phyloP scores from a whole-genome alignment of 2,888 invertebrate genomes.

The Augiades crinisus region DNA sequence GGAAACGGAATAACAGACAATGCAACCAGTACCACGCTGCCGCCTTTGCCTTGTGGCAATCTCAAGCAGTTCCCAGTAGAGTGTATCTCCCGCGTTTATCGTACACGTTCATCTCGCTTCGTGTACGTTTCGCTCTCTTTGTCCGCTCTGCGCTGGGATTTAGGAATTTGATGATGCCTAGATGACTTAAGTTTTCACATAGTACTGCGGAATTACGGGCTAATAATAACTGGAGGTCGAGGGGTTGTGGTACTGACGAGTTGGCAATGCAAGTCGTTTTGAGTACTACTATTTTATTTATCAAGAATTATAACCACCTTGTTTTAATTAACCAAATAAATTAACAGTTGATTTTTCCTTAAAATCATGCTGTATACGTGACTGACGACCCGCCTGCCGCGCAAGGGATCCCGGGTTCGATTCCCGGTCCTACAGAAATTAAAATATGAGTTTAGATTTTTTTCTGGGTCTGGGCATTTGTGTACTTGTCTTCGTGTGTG shows the following conservation, averaged over 20 bases:
- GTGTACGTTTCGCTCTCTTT: slow-evolving; percentile 48
- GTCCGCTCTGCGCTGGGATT: slow-evolving; percentile 44
- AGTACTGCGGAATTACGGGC: slow-evolving; percentile 29
- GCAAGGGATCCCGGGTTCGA: too few species aligned
- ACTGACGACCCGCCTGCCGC: too few species aligned
- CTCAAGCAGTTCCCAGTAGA: slow-evolving; percentile 63
- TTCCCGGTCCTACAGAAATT: too few species aligned
- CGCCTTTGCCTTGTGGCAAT: background rate
- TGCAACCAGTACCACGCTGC: background rate
- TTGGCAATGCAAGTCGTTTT: background rate
- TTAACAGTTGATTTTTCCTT: too few species aligned
- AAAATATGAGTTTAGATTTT: too few species aligned
- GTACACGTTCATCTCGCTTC: slow-evolving; percentile 72
- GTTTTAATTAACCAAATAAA: too few species aligned
- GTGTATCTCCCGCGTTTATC: slow-evolving; percentile 63
- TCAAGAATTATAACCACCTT: too few species aligned
- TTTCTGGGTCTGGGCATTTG: too few species aligned
- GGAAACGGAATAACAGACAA: background rate
- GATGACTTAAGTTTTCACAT: slow-evolving; percentile 38
- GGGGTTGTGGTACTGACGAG: slow-evolving; percentile 6
- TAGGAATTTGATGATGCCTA: slow-evolving; percentile 45
- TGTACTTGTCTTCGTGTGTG: too few species aligned
- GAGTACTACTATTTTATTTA: too few species aligned
- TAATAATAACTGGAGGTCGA: slow-evolving; percentile 3
- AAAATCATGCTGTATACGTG: too few species aligned